These are phyloP conservation scores for Leptinotarsa haldemani DNA, from an alignment of 2,888 invertebrate genomes.

Conservation along the genomic window DNA sequence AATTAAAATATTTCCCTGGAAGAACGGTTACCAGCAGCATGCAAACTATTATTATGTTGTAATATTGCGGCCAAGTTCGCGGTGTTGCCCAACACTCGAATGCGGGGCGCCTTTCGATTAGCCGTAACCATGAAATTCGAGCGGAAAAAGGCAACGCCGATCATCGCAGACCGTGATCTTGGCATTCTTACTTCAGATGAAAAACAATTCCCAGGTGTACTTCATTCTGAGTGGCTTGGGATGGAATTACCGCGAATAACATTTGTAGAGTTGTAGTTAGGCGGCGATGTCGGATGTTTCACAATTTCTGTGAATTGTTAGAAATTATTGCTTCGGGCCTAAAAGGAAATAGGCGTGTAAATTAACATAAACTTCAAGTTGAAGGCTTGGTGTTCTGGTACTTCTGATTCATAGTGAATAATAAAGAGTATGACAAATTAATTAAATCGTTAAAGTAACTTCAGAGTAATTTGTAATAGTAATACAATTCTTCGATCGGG, in stretches of 20 bases:
- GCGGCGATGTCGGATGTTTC: conserved; percentile 18
- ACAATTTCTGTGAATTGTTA: background rate
- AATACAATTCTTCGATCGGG: too few species aligned
- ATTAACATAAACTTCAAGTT: too few species aligned
- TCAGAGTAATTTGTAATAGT: too few species aligned
- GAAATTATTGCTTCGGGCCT: background rate
- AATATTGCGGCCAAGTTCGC: conserved; percentile 50
- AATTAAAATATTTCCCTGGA: conserved; percentile 44
- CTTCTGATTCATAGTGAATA: too few species aligned
- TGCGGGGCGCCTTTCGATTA: conserved; percentile 27
- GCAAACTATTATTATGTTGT: conserved; percentile 56
- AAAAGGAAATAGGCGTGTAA: too few species aligned
- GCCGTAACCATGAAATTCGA: conserved; percentile 27
- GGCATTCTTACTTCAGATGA: conserved; percentile 57
- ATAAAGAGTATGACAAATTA: too few species aligned
- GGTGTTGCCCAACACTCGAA: conserved; percentile 33
- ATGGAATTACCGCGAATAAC: conserved; percentile 35
- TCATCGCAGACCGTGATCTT: conserved; percentile 60
- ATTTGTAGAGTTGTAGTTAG: conserved; percentile 20
- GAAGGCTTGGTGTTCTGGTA: too few species aligned
- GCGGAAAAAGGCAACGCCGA: conserved; percentile 53
- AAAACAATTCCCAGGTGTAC: conserved; percentile 48
- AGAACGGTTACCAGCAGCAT: conserved; percentile 50
- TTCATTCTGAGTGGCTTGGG: conserved; percentile 40
- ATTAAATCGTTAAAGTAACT: too few species aligned